Percentiles rank a stretch among this genome's conserved stretches.
Evolutionary conservation across 2,113 vertebrate genomes (phyloP).

Genomic region (Dasyurus viverrinus): DNA sequence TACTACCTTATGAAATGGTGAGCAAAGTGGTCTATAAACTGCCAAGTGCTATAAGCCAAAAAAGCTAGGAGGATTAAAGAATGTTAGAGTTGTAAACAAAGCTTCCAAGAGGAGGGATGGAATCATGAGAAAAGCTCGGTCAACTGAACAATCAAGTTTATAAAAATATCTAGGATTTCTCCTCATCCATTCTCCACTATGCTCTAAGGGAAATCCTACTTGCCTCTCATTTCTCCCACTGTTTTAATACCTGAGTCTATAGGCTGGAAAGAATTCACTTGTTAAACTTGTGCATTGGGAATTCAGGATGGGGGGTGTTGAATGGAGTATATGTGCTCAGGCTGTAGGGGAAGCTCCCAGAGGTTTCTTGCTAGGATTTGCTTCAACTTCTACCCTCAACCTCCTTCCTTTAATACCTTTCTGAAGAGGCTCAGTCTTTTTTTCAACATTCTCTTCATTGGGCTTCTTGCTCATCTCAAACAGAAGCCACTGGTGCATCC

Average conservation of each 20-base stretch:
- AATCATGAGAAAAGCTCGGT: background rate
- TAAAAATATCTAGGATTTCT: background rate
- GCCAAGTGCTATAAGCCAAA: background rate
- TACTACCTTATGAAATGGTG: background rate
- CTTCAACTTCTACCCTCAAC: background rate
- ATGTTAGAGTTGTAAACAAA: background rate
- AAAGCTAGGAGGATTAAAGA: background rate
- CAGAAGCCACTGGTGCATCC: constrained; percentile 93
- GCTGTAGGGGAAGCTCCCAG: background rate
- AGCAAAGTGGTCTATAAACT: background rate
- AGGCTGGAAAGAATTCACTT: background rate
- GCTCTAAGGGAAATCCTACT: background rate
- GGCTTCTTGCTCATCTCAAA: constrained; percentile 89
- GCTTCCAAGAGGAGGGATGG: background rate
- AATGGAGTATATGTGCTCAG: background rate
- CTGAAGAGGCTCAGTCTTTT: background rate
- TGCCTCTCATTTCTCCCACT: background rate
- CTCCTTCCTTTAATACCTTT: constrained; percentile 73
- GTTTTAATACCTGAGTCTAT: background rate
- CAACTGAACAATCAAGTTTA: background rate
- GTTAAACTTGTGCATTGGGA: background rate
- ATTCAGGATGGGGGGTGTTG: background rate
- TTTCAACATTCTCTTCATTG: fast-evolving
- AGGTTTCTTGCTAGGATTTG: background rate
- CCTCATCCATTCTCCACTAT: background rate